Evolutionary conservation across 2,113 vertebrate genomes (phyloP).

Genomic region (Cnemophilus loriae): DNA sequence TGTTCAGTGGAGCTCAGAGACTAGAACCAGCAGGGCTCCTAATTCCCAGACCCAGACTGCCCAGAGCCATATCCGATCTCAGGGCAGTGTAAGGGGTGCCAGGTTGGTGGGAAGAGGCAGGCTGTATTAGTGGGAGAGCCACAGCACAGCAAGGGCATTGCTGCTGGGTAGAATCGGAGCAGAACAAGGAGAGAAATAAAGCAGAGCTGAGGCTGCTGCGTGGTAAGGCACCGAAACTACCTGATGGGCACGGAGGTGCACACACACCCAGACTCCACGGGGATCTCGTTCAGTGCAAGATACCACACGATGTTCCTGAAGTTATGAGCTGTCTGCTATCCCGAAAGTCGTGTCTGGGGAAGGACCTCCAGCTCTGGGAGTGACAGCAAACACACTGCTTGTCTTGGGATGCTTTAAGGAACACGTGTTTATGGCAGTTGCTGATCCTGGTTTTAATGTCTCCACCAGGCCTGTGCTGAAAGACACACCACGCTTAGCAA

Average conservation of each 20-base stretch:
- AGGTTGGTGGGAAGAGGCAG: background rate
- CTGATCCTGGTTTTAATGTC: conserved; percentile 32
- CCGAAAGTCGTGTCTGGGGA: background rate
- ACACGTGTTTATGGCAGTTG: background rate
- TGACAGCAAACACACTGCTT: background rate
- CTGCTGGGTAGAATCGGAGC: background rate
- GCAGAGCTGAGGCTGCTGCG: background rate
- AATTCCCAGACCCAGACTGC: background rate
- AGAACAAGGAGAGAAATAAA: background rate
- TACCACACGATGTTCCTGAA: background rate
- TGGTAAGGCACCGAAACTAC: background rate
- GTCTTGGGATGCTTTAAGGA: background rate
- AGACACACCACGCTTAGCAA: background rate
- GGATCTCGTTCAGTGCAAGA: background rate
- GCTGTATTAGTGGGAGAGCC: background rate
- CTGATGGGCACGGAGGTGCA: background rate
- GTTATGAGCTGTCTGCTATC: background rate
- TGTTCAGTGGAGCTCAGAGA: background rate
- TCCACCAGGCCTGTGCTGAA: background rate
- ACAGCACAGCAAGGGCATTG: background rate
- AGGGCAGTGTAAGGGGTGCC: background rate
- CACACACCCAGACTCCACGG: rapidly evolving
- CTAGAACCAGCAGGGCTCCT: background rate
- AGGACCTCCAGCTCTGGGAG: background rate
- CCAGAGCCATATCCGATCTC: rapidly evolving